A percentile compares a stretch with the other conserved stretches of the same genome.
Conservation (phyloP, 2,113 vertebrate species). For the Spheniscus mendiculus region DNA sequence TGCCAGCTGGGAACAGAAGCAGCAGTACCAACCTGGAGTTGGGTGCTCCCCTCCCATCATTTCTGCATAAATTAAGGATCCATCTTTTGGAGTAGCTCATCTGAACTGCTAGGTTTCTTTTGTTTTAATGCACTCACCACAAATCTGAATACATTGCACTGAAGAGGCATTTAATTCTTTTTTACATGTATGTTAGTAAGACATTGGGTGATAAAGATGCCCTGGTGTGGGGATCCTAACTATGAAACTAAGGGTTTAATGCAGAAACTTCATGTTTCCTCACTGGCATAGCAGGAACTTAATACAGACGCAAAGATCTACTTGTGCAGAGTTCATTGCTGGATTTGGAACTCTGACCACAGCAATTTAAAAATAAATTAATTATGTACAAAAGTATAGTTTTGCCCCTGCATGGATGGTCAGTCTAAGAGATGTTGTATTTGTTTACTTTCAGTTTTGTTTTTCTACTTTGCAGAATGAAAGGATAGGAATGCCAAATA, state of each 20-base stretch:
- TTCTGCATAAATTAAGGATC: background rate
- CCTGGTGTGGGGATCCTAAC: background rate
- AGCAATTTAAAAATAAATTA: background rate
- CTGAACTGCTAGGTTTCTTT: background rate
- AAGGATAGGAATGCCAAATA: background rate
- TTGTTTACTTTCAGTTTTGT: background rate
- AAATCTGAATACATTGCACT: background rate
- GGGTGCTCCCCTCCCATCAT: background rate
- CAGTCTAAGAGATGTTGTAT: background rate
- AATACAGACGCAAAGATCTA: background rate
- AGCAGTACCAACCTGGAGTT: background rate
- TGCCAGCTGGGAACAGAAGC: background rate
- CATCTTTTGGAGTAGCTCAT: fast-evolving
- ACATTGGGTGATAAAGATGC: background rate
- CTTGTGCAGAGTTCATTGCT: background rate
- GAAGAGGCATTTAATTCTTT: background rate
- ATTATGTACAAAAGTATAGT: background rate
- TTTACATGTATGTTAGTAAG: background rate
- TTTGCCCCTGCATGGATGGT: background rate
- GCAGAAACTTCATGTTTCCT: background rate
- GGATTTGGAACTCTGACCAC: background rate
- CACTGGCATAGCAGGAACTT: background rate
- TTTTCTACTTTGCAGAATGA: background rate
- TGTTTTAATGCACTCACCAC: background rate
- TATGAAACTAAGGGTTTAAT: background rate